Percentiles rank a stretch among this genome's conserved stretches.
These are phyloP conservation scores for Stramonita haemastoma DNA, from an alignment of 2,888 invertebrate genomes.

Conservation along the genomic window DNA sequence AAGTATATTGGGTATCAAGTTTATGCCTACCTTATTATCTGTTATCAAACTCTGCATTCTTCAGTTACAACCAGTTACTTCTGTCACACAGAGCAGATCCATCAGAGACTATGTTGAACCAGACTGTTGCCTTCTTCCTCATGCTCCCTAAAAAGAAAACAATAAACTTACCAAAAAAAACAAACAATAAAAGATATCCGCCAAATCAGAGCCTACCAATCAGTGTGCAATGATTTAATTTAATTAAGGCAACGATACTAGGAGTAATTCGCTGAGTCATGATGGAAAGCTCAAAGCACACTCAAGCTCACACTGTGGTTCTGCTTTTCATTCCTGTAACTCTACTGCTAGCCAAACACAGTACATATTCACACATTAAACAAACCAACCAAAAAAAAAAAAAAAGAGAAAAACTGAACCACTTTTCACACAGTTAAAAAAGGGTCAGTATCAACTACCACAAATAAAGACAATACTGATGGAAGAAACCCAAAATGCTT, in stretches of 20 bases:
- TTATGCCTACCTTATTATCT: too few species aligned
- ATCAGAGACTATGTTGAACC: too few species aligned
- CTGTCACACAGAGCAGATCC: too few species aligned
- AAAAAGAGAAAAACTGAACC: neutral
- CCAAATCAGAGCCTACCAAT: neutral
- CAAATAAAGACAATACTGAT: too few species aligned
- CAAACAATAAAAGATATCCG: neutral
- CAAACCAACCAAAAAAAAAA: neutral
- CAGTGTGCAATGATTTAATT: neutral
- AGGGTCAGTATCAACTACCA: too few species aligned
- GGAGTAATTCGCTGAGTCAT: neutral
- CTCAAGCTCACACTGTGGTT: neutral
- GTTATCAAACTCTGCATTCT: too few species aligned
- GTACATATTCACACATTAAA: neutral
- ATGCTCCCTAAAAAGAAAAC: neutral
- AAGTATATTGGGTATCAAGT: too few species aligned
- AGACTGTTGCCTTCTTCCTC: too few species aligned
- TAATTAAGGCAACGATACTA: too few species aligned
- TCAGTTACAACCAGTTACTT: too few species aligned
- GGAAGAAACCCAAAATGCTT: too few species aligned
- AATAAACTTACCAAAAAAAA: neutral
- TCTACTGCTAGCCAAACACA: slow-evolving; percentile 1
- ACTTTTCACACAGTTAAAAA: neutral
- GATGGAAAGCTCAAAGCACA: slow-evolving; percentile 8
- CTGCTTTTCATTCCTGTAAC: neutral